Conservation (phyloP, 2,797 vertebrate genomes). For the Graptemys geographica region DNA sequence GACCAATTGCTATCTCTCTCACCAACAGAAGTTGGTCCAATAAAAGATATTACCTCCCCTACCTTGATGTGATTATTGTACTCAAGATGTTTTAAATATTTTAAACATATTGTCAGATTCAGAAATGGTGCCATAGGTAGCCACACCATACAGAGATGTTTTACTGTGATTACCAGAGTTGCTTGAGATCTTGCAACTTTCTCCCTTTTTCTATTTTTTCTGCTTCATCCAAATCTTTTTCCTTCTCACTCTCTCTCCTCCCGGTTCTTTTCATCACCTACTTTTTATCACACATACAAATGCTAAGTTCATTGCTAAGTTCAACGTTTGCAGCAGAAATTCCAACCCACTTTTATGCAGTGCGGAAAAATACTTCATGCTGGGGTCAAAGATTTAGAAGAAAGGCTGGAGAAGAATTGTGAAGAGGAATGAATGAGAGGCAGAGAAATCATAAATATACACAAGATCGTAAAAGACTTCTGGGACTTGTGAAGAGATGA, state of each 20-base stretch:
- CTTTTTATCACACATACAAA: background rate
- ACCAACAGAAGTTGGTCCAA: too few species aligned
- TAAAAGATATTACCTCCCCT: too few species aligned
- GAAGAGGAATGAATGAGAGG: background rate
- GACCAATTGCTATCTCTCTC: too few species aligned
- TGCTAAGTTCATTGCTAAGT: background rate
- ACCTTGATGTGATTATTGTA: background rate
- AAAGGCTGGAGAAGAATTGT: background rate
- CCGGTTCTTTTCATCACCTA: background rate
- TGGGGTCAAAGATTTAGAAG: background rate
- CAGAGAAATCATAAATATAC: background rate
- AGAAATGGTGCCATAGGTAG: conserved; percentile 10
- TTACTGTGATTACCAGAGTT: background rate
- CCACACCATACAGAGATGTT: background rate
- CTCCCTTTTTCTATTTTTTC: background rate
- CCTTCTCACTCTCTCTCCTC: background rate
- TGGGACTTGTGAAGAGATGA: background rate
- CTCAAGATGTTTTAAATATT: background rate
- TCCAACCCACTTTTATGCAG: background rate
- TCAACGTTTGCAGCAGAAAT: background rate
- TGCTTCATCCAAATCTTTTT: background rate
- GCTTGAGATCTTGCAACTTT: background rate
- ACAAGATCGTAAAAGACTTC: background rate
- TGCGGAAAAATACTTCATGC: background rate
- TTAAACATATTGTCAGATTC: background rate